Evolutionary conservation across 2,113 vertebrate genomes (phyloP).

Genomic region (Gallinago jamesoni): DNA sequence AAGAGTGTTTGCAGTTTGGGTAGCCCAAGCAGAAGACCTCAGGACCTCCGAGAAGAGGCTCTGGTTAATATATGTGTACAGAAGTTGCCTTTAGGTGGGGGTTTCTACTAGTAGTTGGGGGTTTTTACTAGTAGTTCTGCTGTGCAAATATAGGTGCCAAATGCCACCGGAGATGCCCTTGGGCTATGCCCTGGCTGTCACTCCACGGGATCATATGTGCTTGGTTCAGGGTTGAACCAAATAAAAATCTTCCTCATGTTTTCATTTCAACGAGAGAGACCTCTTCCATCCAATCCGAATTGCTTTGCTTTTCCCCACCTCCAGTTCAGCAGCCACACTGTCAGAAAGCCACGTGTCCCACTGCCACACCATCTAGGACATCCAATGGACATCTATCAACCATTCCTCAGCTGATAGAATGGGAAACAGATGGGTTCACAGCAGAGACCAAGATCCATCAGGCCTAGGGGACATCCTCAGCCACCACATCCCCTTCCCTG

Average conservation of each 20-base stretch:
- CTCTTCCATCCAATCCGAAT: not conserved
- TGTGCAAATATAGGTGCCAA: not conserved
- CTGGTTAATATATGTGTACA: accelerated
- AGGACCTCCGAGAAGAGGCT: not conserved
- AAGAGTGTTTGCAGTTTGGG: not conserved
- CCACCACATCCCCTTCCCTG: not conserved
- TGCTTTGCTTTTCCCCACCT: not conserved
- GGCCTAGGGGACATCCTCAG: not conserved
- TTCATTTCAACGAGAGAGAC: not conserved
- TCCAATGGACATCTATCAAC: accelerated
- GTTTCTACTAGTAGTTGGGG: not conserved
- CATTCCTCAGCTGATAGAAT: not conserved
- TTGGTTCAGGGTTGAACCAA: not conserved
- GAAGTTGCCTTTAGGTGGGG: not conserved
- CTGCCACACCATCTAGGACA: not conserved
- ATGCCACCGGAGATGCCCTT: not conserved
- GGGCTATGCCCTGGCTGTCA: not conserved
- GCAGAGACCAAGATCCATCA: not conserved
- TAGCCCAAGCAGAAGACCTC: not conserved
- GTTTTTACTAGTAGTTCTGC: not conserved
- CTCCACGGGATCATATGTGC: not conserved
- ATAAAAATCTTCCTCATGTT: not conserved
- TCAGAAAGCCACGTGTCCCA: accelerated
- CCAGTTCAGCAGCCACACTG: not conserved
- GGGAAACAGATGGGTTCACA: not conserved